Base-by-base conservation (phyloP, 2,797 vertebrate genomes). In the Echeneis naucrates region DNA sequence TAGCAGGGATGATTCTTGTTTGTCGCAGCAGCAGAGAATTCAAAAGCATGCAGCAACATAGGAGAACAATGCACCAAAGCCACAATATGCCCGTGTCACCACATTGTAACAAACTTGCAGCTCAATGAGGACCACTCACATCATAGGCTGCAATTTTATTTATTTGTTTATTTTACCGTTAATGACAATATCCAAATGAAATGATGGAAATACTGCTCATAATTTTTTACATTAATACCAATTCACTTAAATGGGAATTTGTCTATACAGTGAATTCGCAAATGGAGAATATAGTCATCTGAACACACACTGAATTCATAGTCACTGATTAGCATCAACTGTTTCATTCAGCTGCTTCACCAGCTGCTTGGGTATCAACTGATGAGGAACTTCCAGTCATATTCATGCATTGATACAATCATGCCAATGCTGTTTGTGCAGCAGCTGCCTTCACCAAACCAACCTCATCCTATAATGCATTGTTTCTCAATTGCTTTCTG, bases 1-100 rank as follows among this genome's bases (percentile, higher is more conserved):
- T 74, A 48, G 57, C 66, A 67, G 78, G 66, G 56, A 65, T 79
- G 66, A 65, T 59, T 60, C 68, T 77, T 70, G 47, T 59, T 61
- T 77, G 57, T 69, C 72, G 55, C 65, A 66, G 54, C 64, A 52
- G 56, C 21, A 50, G 33, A 27, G 47, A 14, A 70, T 75, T 72
- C 66, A 75, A 72, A 73, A n/a, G 63, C 50, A 32, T 44, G 48
- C 38, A 56, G 62, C 53, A 73, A 54, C 59, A 61, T 67, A 70
- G 64, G 63, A 67, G 67, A 66, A 26, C 81, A 62, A 82, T 44
- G 62, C 48, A 51, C 63, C 70, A 60, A 57, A 68, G 64, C 68
- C 64, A 50, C 26, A 17, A 59, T 21, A 48, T 54, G 62, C 58
- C 53, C 61, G 67, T 62, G 61, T 74, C 48, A 57, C 72, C 35